A percentile compares a stretch with the other conserved stretches of the same genome.
phyloP scores from a whole-genome alignment of 2,888 invertebrate species.

The Gryllus longicercus region DNA sequence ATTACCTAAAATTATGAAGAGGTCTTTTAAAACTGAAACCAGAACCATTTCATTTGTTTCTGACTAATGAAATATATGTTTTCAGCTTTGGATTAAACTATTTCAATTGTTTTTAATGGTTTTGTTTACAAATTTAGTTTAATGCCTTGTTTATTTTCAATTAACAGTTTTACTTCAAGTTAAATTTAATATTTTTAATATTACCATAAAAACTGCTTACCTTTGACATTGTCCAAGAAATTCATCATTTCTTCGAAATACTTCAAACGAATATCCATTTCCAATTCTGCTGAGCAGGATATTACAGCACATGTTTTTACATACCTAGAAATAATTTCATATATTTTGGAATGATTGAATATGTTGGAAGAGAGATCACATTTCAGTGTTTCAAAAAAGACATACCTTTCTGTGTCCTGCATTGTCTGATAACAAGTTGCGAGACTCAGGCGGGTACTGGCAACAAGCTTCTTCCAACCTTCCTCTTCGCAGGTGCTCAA shows the following conservation, averaged over 20 bases:
- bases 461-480: slow-evolving; percentile 79
- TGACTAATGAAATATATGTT: too few species aligned
- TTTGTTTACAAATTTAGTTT: too few species aligned
- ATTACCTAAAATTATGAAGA: too few species aligned
- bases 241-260: slow-evolving; percentile 82
- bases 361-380: not conserved
- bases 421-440: slow-evolving; percentile 80
- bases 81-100: too few species aligned
- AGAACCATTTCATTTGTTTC: too few species aligned
- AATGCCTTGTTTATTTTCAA: too few species aligned
- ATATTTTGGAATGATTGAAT: not conserved
- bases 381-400: not conserved
- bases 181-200: not conserved
- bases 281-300: slow-evolving; percentile 70
- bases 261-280: slow-evolving; percentile 67
- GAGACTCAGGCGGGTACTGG: slow-evolving; percentile 77
- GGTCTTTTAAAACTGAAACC: too few species aligned
- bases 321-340: slow-evolving; percentile 53
- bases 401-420: slow-evolving; percentile 68
- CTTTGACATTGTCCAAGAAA: slow-evolving; percentile 54
- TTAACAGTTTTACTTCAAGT: too few species aligned
- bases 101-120: too few species aligned
- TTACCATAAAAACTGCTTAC: slow-evolving; percentile 26
- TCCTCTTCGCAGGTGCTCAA: slow-evolving; percentile 82
- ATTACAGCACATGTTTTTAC: slow-evolving; percentile 76